Conservation (phyloP, 92 coral and sea anemone genomes). For the Zoanthus gigantus region DNA sequence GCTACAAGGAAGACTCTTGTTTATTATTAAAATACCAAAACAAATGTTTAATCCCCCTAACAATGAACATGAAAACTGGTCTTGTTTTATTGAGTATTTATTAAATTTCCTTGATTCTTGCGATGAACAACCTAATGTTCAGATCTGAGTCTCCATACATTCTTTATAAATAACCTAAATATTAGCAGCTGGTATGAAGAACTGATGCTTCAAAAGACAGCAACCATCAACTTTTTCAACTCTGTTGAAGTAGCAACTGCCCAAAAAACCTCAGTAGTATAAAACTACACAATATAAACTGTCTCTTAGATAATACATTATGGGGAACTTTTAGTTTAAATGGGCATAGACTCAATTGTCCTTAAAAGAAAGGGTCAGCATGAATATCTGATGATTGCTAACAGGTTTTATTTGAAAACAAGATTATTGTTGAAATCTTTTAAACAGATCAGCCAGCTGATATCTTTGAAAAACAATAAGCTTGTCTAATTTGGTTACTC, state of each 20-base stretch:
- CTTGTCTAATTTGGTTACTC: background rate
- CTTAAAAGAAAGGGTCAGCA: background rate
- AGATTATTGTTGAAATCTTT: background rate
- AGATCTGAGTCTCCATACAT: background rate
- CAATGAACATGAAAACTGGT: background rate
- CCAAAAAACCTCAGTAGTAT: background rate
- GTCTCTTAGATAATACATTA: background rate
- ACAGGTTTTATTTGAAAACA: background rate
- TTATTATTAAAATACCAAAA: too few relatives aligned
- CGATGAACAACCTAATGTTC: conserved; percentile 20
- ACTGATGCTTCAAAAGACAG: background rate
- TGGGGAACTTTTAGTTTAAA: background rate
- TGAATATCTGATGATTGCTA: background rate
- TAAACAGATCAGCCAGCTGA: conserved; percentile 43
- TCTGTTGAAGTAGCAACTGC: background rate
- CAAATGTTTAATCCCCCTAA: too few relatives aligned
- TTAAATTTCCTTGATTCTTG: background rate
- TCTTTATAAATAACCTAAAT: background rate
- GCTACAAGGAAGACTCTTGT: too few relatives aligned
- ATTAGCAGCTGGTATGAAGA: background rate
- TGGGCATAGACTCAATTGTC: background rate
- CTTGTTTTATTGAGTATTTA: background rate
- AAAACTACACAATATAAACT: background rate
- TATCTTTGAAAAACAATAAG: background rate
- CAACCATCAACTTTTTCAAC: background rate